Conservation (phyloP, 2,797 vertebrate genomes). For the Vireo griseus region DNA sequence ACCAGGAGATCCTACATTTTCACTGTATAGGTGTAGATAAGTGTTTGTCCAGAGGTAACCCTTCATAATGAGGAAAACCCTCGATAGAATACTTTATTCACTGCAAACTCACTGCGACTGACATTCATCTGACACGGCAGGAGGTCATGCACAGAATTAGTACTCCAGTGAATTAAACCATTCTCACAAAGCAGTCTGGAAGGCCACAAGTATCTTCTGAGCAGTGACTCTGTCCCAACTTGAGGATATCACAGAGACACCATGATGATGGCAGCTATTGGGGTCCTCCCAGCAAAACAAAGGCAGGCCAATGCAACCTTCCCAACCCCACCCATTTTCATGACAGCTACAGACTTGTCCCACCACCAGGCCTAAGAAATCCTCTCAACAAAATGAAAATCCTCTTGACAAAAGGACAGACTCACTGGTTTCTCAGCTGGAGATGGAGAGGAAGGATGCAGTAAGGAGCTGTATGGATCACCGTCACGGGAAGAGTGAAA, state of each 20-base stretch:
- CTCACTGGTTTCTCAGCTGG: background rate
- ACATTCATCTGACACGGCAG: background rate
- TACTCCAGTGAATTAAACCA: background rate
- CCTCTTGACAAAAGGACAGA: background rate
- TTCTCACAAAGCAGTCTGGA: background rate
- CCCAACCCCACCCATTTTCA: background rate
- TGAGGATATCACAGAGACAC: background rate
- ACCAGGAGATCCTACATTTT: background rate
- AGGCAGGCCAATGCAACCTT: background rate
- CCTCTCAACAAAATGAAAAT: background rate
- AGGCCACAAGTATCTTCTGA: background rate
- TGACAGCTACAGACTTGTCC: background rate
- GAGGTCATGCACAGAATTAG: background rate
- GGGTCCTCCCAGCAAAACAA: background rate
- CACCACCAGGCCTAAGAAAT: background rate
- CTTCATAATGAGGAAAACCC: background rate
- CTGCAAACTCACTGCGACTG: background rate
- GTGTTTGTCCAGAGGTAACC: background rate
- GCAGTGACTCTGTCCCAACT: background rate
- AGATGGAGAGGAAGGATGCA: background rate
- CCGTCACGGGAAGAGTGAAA: background rate
- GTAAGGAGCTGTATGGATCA: background rate
- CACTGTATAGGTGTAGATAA: background rate
- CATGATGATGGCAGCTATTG: fast-evolving
- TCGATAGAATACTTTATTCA: background rate